Percentiles rank a stretch among this genome's conserved stretches.
Conservation (phyloP, 2,888 invertebrate genomes). For the Zeuzera pyrina region DNA sequence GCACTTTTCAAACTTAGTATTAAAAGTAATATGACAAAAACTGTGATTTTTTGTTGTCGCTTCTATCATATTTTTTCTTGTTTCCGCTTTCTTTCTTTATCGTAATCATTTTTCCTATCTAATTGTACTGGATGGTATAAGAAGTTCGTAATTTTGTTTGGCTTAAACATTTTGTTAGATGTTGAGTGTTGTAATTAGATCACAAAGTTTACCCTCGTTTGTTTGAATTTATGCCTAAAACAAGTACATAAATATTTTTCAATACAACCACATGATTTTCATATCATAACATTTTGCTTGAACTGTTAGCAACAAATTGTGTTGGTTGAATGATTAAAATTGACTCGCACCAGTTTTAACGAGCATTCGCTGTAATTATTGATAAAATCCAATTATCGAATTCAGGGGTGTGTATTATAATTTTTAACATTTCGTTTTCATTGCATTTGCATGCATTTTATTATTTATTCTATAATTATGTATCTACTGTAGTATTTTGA, state of each 20-base stretch:
- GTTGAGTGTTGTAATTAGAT: slow-evolving; percentile 19
- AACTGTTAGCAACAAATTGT: background rate
- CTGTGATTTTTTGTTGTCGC: slow-evolving; percentile 8
- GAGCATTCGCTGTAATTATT: slow-evolving; percentile 18
- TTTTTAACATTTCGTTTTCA: too few relatives aligned
- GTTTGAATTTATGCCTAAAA: too few relatives aligned
- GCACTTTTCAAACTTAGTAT: background rate
- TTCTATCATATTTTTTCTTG: slow-evolving; percentile 9
- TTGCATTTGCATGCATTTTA: too few relatives aligned
- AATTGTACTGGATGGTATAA: slow-evolving; percentile 41
- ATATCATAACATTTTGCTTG: too few relatives aligned
- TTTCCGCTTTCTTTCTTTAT: slow-evolving; percentile 12
- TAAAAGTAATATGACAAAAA: background rate
- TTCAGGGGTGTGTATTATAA: too few relatives aligned
- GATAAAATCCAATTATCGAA: slow-evolving; percentile 24
- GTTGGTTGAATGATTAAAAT: slow-evolving; percentile 4
- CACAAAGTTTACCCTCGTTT: slow-evolving; percentile 19
- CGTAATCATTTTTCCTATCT: slow-evolving; percentile 13
- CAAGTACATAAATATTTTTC: too few relatives aligned
- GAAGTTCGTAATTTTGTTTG: slow-evolving; percentile 21
- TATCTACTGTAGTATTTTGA: too few relatives aligned
- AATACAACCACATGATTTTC: too few relatives aligned
- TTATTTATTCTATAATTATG: too few relatives aligned
- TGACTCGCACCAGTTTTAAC: slow-evolving; percentile 1
- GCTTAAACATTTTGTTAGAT: slow-evolving; percentile 17